phyloP scores from a whole-genome alignment of 2,113 vertebrate genomes.

The Syrrhaptes paradoxus region DNA sequence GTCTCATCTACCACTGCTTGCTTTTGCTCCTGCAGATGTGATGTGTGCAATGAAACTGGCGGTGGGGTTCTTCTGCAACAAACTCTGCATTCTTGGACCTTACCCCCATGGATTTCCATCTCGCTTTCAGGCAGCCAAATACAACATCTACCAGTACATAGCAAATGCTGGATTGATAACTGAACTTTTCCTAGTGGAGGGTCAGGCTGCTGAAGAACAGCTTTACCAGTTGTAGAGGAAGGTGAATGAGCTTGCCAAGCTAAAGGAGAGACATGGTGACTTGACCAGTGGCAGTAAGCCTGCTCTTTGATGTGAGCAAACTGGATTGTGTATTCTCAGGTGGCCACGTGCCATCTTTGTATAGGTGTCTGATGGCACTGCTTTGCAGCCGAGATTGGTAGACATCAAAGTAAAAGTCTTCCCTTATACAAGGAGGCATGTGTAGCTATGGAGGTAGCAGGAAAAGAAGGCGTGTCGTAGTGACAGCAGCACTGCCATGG shows the following conservation, averaged over 20 bases:
- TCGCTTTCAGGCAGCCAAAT: not conserved
- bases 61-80: not conserved
- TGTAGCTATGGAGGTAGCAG: not conserved
- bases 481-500: not conserved
- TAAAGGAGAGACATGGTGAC: not conserved
- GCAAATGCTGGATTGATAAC: not conserved
- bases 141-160: not conserved
- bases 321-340: not conserved
- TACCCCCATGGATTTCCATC: not conserved
- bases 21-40: not conserved
- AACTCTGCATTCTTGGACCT: not conserved
- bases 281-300: not conserved
- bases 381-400: not conserved
- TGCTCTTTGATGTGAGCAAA: not conserved
- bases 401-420: not conserved
- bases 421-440: not conserved
- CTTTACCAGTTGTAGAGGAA: not conserved
- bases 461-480: rapidly evolving
- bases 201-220: not conserved
- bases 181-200: not conserved
- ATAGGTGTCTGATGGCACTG: not conserved
- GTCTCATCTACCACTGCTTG: not conserved
- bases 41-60: not conserved
- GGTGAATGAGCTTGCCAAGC: not conserved
- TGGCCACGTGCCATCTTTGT: rapidly evolving